phyloP scores from a whole-genome alignment of 2,113 vertebrate genomes.

The Tragelaphus strepsiceros region DNA sequence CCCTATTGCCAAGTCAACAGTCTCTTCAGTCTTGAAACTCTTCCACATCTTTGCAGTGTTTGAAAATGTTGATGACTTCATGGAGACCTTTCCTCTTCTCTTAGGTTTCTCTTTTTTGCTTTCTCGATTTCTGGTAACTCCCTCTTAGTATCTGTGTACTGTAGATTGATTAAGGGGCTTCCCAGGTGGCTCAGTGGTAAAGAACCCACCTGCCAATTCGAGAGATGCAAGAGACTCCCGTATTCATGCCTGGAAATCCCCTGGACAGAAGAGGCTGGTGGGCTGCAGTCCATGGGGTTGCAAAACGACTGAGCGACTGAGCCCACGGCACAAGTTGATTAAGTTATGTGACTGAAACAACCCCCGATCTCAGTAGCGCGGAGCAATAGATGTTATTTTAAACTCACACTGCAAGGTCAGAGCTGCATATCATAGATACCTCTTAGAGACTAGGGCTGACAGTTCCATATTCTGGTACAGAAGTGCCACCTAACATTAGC shows the following conservation, averaged over 20 bases:
- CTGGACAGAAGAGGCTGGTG: not conserved
- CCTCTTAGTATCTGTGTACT: not conserved
- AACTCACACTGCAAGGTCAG: not conserved
- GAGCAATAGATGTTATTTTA: not conserved
- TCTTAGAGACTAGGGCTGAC: not conserved
- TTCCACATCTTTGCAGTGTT: not conserved
- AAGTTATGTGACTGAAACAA: not conserved
- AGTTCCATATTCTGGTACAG: not conserved
- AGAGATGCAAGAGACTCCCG: not conserved
- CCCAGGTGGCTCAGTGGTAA: not conserved
- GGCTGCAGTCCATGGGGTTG: not conserved
- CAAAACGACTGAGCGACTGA: not conserved
- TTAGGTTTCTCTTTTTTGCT: not conserved
- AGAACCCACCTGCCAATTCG: not conserved
- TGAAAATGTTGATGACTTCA: not conserved
- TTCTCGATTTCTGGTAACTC: not conserved
- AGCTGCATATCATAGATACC: too few relatives aligned
- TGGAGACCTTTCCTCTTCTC: not conserved
- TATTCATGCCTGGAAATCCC: not conserved
- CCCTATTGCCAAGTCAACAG: fast-evolving
- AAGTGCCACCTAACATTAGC: not conserved
- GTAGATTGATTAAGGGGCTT: not conserved
- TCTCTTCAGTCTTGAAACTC: not conserved
- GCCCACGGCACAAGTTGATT: not conserved
- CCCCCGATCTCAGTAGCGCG: not conserved